These are phyloP conservation scores for Malacoctenus gilli DNA, from an alignment of 2,797 vertebrate genomes.

Conservation along the genomic window DNA sequence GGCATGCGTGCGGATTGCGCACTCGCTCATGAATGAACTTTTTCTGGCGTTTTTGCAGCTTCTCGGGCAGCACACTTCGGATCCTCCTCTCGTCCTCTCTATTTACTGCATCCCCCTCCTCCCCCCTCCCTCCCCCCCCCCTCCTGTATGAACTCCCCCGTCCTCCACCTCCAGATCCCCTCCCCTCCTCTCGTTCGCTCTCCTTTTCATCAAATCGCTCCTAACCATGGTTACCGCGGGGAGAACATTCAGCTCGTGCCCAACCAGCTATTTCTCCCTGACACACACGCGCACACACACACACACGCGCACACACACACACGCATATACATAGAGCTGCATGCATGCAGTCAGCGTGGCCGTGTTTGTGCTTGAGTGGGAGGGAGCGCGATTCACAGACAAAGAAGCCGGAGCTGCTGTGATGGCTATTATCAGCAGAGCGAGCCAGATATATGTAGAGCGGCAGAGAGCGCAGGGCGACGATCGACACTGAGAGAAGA, in stretches of 20 bases:
- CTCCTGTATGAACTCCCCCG: too few species aligned
- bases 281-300: constrained; percentile 38
- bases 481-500: constrained; percentile 62
- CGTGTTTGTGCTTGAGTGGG: constrained; percentile 45
- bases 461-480: constrained; percentile 57
- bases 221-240: constrained; percentile 69
- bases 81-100: constrained; percentile 32
- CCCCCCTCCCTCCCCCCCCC: constrained; percentile 34
- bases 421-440: constrained; percentile 92
- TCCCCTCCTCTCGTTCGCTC: too few species aligned
- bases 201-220: constrained; percentile 55
- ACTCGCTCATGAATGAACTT: too few species aligned
- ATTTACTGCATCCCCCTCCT: constrained; percentile 42
- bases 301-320: neutral
- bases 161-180: constrained; percentile 42
- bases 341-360: constrained; percentile 39
- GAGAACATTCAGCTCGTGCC: constrained; percentile 66
- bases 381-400: constrained; percentile 88
- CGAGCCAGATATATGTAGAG: constrained; percentile 84
- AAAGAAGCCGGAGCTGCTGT: constrained; percentile 90
- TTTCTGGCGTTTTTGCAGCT: too few species aligned
- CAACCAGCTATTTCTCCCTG: constrained; percentile 36
- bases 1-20: too few species aligned
- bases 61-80: too few species aligned
- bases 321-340: constrained; percentile 13